These are phyloP conservation scores for Macrochelys suwanniensis DNA, from an alignment of 2,797 vertebrate species.

Conservation along the genomic window DNA sequence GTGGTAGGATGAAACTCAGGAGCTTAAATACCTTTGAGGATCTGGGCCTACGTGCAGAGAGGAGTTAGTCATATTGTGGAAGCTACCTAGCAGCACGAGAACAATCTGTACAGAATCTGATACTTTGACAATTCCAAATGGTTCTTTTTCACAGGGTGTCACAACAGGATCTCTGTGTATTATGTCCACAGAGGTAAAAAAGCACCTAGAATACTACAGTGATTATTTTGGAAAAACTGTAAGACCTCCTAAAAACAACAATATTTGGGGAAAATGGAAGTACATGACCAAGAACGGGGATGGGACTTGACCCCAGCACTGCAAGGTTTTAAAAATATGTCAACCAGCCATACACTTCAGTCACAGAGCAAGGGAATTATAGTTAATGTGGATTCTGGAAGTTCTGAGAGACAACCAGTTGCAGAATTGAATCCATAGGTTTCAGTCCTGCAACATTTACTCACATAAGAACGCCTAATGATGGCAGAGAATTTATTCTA, in stretches of 20 bases:
- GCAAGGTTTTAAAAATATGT: neutral
- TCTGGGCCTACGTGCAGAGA: neutral
- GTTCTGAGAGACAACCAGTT: fast-evolving
- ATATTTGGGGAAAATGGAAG: fast-evolving
- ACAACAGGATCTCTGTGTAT: fast-evolving
- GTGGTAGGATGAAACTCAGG: neutral
- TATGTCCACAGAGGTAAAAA: neutral
- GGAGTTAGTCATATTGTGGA: neutral
- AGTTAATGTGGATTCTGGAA: fast-evolving
- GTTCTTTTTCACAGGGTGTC: neutral
- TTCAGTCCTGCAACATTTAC: fast-evolving
- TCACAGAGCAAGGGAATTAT: neutral
- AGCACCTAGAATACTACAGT: fast-evolving
- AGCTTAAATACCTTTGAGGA: neutral
- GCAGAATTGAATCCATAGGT: neutral
- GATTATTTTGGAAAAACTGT: no score
- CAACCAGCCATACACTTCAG: neutral
- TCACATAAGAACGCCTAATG: neutral
- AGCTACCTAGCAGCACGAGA: neutral
- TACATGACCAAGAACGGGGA: fast-evolving
- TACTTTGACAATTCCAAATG: fast-evolving
- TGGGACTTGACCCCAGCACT: neutral
- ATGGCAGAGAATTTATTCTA: neutral
- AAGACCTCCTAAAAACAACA: fast-evolving
- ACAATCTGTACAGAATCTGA: neutral